A percentile compares a stretch with the other conserved stretches of the same genome.
phyloP scores from a whole-genome alignment of 2,888 invertebrate genomes.

The Cryptosula pallasiana region DNA sequence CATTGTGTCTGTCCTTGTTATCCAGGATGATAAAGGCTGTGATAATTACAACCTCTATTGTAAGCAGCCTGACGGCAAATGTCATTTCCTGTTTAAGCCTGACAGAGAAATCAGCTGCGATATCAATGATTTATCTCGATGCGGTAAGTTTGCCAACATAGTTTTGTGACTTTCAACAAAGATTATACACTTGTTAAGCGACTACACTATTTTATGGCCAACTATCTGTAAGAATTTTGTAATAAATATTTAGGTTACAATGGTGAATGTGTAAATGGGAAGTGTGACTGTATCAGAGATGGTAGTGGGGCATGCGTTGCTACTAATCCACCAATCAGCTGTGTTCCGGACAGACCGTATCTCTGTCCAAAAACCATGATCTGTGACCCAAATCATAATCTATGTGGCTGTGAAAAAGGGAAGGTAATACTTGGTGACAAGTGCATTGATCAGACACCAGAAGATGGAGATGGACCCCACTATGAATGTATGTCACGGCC shows the following conservation, averaged over 20 bases:
- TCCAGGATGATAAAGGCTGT: neutral
- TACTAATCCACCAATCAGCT: neutral
- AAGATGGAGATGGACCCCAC: neutral
- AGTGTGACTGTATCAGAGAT: slow-evolving; percentile 23
- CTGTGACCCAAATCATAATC: neutral
- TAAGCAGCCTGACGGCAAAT: neutral
- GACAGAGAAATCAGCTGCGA: neutral
- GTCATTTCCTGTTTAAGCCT: neutral
- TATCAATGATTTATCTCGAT: neutral
- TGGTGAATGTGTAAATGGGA: slow-evolving; percentile 6
- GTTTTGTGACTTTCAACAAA: too few species aligned
- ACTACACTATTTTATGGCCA: too few species aligned
- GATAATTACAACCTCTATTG: slow-evolving; percentile 18
- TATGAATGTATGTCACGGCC: neutral
- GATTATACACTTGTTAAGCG: too few species aligned
- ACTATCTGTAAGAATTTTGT: too few species aligned
- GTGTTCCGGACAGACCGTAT: neutral
- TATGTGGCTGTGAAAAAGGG: neutral
- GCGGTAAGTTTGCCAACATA: slow-evolving; percentile 20
- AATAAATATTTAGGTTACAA: neutral
- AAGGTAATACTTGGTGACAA: neutral
- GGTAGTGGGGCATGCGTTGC: neutral
- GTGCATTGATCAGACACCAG: neutral
- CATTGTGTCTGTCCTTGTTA: too few species aligned
- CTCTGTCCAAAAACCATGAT: neutral